Evolutionary conservation across 2,113 vertebrate species (phyloP).

Genomic region (Nestor notabilis): DNA sequence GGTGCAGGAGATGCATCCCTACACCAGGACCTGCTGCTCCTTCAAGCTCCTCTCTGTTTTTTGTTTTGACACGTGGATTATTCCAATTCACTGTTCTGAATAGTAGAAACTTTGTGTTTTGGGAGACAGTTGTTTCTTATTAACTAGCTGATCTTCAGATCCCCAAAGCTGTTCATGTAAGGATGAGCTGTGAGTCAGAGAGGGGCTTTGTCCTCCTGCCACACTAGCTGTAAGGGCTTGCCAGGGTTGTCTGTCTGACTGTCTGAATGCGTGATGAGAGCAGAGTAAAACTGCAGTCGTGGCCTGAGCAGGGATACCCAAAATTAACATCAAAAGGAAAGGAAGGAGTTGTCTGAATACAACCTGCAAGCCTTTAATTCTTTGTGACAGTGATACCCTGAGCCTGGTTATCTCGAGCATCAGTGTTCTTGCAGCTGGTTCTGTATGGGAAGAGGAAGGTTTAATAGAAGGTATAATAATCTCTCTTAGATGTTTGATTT

Average conservation of each 20-base stretch:
- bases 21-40: neutral
- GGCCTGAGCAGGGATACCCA: neutral
- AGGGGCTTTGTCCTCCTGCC: neutral
- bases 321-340: neutral
- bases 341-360: neutral
- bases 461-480: neutral
- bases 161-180: neutral
- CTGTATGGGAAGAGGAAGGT: neutral
- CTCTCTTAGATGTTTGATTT: conserved; percentile 33
- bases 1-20: neutral
- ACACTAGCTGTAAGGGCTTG: neutral
- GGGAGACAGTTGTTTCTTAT: neutral
- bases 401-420: neutral
- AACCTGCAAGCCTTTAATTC: neutral
- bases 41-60: neutral
- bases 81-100: neutral
- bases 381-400: neutral
- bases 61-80: neutral
- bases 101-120: neutral
- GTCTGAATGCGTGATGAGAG: neutral
- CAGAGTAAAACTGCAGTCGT: neutral
- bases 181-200: neutral
- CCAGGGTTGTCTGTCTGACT: neutral
- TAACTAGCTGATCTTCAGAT: neutral
- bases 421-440: neutral